Evolutionary conservation across 1,140 invertebrate species (phyloP).

Genomic region (Chelonus insularis): DNA sequence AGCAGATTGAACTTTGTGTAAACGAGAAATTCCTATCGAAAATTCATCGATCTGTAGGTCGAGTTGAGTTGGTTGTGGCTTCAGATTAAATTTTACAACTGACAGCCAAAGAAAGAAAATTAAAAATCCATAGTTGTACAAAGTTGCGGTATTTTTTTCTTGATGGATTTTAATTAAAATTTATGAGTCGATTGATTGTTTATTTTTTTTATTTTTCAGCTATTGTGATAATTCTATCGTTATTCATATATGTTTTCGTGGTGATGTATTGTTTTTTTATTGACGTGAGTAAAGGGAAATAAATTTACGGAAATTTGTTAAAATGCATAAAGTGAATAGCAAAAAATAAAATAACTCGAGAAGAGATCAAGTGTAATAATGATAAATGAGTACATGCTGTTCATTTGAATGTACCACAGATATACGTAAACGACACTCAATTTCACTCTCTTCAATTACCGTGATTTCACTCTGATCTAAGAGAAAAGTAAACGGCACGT

Average conservation of each 20-base stretch:
- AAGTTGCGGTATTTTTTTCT: too few species aligned
- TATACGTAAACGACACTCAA: constrained; percentile 30
- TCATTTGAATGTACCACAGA: not conserved
- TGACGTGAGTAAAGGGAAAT: too few species aligned
- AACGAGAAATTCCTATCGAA: not conserved
- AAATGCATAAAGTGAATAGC: too few species aligned
- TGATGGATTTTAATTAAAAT: not conserved
- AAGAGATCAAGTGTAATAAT: too few species aligned
- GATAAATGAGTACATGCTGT: not conserved
- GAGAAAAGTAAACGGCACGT: constrained; percentile 27
- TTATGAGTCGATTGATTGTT: not conserved
- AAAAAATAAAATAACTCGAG: too few species aligned
- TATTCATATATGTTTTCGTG: too few species aligned
- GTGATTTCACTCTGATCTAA: constrained; percentile 28
- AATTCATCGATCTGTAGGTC: not conserved
- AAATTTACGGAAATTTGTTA: too few species aligned
- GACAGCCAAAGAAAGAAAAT: not conserved
- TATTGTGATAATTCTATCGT: too few species aligned
- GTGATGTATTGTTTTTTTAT: too few species aligned
- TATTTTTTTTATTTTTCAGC: not conserved
- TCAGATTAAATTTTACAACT: not conserved
- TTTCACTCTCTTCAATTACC: constrained; percentile 32
- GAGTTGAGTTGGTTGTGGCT: not conserved
- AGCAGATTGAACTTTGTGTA: not conserved
- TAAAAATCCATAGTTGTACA: not conserved